Base-by-base conservation (phyloP, 2,797 vertebrate species). In the Propithecus perrieri region DNA sequence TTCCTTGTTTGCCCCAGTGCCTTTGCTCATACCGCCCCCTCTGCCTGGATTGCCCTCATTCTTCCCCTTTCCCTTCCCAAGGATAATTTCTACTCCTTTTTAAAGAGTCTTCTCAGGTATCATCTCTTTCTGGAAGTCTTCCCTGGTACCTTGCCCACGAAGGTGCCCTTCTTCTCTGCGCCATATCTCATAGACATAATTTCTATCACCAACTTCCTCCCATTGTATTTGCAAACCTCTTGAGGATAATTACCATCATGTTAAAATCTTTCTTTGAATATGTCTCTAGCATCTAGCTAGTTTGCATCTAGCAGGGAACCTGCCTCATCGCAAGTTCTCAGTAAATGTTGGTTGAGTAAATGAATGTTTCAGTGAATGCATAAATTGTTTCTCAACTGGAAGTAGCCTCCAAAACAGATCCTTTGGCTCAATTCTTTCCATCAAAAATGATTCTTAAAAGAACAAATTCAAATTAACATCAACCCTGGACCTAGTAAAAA, bases 381-480 rank as follows among this genome's bases (percentile, higher is more conserved):
- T 0, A 78, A 79, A 43, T 46, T 71, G 4, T 85, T 95, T 85
- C 46, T 61, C 22, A 38, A 41, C 22, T 33, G 30, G n/a, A 92
- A 78, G 17, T 12, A 89, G 46, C 28, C 55, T 95, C 46, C 46
- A 65, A 61, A 35, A 67, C 20, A 48, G 38, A 84, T 38, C 10
- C 24, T 48, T 46, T 48, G 30, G 53, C 28, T 89, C 79, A 35
- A 55, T 92, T 85, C 86, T 74, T 94, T 83, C 17, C 2, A 20
- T 55, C 71, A 81, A 88, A 95, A 87, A 85, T 72, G 38, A 92
- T 89, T 95, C 35, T 85, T 90, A 22, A 86, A 95, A 76, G 20
- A 87, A 69, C 24, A 92, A 67, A 89, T 48, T 85, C 38, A 75
- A 95, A 92, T 84, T 41, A 50, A 67, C n/a, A 67, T 57, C 15